Evolutionary conservation across 2,888 invertebrate genomes (phyloP).

Genomic region (Prosapia bicincta): DNA sequence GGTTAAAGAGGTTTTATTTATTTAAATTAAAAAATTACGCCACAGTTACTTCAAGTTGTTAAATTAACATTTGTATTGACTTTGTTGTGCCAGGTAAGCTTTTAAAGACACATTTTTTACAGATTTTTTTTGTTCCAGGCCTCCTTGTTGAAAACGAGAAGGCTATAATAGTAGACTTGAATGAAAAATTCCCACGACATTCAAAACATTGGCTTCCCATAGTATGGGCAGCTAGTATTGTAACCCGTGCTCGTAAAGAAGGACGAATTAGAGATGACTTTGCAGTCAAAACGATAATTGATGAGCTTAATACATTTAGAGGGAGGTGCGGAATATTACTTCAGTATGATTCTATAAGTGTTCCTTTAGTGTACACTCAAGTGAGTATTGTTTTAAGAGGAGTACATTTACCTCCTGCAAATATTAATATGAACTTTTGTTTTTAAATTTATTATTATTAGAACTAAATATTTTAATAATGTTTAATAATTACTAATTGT

Average conservation of each 20-base stretch:
- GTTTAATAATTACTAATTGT: no score
- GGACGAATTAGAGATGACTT: slow-evolving; percentile 87
- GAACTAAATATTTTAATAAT: no score
- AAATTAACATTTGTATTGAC: no score
- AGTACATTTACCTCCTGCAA: no score
- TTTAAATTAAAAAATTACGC: no score
- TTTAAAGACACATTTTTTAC: no score
- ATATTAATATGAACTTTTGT: no score
- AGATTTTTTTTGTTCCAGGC: slow-evolving; percentile 48
- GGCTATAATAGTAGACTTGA: slow-evolving; percentile 70
- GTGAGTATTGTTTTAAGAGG: slow-evolving; percentile 39
- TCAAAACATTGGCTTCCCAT: slow-evolving; percentile 90
- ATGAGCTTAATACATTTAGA: slow-evolving; percentile 81
- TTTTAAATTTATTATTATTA: no score
- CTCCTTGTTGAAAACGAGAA: slow-evolving; percentile 78
- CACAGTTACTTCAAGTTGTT: no score
- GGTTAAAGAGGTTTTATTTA: no score
- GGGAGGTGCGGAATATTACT: slow-evolving; percentile 72
- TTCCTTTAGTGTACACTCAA: slow-evolving; percentile 82
- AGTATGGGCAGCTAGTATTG: slow-evolving; percentile 88
- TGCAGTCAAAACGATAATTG: slow-evolving; percentile 86
- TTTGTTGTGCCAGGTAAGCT: no score
- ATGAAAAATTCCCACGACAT: slow-evolving; percentile 76
- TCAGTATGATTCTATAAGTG: slow-evolving; percentile 74
- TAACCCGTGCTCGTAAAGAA: slow-evolving; percentile 85